Evolutionary conservation across 2,888 invertebrate species (phyloP), one percentile per base, ranked within the genome.

Genomic region (Pecten maximus): DNA sequence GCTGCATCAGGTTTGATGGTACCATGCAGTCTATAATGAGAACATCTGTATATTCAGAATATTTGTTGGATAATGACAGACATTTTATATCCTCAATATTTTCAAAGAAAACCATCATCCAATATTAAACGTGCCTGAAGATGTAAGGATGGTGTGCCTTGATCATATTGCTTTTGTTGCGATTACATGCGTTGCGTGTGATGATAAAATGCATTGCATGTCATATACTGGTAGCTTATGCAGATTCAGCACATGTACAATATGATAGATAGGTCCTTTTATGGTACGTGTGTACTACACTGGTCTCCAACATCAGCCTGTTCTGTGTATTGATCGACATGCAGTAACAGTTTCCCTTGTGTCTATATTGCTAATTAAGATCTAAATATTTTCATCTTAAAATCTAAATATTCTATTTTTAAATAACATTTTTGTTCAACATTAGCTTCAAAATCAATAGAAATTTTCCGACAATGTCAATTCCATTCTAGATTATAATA

Each of bases 151-250:
- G 35, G 74, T 35, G 23, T 74, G 74, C 74, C 74, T 74, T 74
- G 12, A 74, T 74, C 74, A 74, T 74, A 44, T 74, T 74, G 35
- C 74, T 35, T 74, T 28, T 74, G 74, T 28, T 35, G 10, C 35
- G 74, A 74, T 74, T 35, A 74, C 74, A 74, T 74, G 74, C 74
- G 28, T 74, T 74, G 74, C 6, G 35, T 35, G 74, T 35, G 74
- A 74, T 74, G 74, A 74, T 74, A 74, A 74, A 74, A 74, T 35
- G 74, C 35, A 74, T 35, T 74, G 74, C 74, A 74, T 74, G 74
- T 74, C 28, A 23, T 54, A 1, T 50, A 50, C 50, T 2, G 3
- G 10, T 60, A 60, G 16, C 2, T 8, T 28, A 74, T 35, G 74
- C 74, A 74, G 74, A 10, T 6, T 74, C 74, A 74, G 74, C 74